phyloP scores from a whole-genome alignment of 2,888 invertebrate genomes.

The Steinernema carpocapsae region DNA sequence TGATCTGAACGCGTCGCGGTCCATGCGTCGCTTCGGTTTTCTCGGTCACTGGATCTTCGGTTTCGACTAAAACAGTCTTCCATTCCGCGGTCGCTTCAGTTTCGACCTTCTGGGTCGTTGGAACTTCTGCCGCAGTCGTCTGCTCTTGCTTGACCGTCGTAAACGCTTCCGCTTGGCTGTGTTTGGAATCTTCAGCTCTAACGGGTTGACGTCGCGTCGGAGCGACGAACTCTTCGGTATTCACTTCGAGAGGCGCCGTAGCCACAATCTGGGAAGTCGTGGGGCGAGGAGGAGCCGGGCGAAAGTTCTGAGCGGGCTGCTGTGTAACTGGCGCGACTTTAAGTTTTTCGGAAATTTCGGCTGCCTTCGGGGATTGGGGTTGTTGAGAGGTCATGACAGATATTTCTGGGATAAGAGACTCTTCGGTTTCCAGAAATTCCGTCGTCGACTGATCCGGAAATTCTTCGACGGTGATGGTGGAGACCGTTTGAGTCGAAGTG shows the following conservation, averaged over 20 bases:
- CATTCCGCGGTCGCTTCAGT: no score
- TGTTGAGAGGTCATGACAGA: background rate
- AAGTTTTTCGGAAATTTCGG: no score
- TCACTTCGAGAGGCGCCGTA: background rate
- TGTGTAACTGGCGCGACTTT: no score
- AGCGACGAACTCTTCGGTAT: background rate
- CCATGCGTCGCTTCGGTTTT: conserved; percentile 7
- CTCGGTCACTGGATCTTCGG: background rate
- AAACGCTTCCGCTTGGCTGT: no score
- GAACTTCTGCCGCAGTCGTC: background rate
- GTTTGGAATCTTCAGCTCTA: no score
- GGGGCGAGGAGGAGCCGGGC: no score
- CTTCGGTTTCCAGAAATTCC: background rate
- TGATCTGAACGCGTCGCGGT: background rate
- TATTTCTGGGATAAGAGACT: background rate
- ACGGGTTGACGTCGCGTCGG: background rate
- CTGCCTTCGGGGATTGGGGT: no score
- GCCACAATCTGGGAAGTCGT: no score
- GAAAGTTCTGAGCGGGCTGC: no score
- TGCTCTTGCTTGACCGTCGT: no score
- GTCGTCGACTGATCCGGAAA: background rate
- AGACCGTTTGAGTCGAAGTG: background rate
- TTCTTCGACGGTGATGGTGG: background rate
- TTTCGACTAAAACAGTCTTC: background rate
- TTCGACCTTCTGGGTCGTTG: background rate